Evolutionary conservation across 2,113 vertebrate genomes (phyloP).

Genomic region (Gnathonemus echidnorhynchus): DNA sequence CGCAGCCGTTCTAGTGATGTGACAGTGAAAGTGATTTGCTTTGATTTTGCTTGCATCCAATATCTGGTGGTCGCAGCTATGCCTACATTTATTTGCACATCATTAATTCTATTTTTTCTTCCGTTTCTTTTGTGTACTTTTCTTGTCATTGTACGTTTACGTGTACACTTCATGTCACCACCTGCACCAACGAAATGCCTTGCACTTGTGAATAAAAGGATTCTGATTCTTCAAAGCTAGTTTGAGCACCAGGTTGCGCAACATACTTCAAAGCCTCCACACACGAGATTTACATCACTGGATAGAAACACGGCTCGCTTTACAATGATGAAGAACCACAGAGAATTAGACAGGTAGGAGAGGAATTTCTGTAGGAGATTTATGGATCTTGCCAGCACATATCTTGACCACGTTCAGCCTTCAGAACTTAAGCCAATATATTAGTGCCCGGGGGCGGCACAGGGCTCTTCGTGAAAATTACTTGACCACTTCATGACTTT

Average conservation of each 20-base stretch:
- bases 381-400: neutral
- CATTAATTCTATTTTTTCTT: neutral
- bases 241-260: neutral
- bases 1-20: no score
- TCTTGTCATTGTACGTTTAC: neutral
- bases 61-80: neutral
- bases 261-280: neutral
- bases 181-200: neutral
- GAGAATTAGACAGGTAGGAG: neutral
- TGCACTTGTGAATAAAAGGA: neutral
- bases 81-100: neutral
- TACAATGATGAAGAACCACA: neutral
- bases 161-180: neutral
- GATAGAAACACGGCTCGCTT: neutral
- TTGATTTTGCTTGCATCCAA: neutral
- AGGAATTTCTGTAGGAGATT: neutral
- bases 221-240: neutral
- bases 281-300: neutral
- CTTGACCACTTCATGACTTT: neutral
- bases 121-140: neutral
- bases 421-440: neutral
- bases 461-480: neutral
- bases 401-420: neutral
- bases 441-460: neutral
- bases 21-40: no score